Percentiles rank a stretch among this genome's conserved stretches.
These are phyloP conservation scores for Pocillopora verrucosa DNA, from an alignment of 64 coral and sea anemone genomes.

Conservation along the genomic window DNA sequence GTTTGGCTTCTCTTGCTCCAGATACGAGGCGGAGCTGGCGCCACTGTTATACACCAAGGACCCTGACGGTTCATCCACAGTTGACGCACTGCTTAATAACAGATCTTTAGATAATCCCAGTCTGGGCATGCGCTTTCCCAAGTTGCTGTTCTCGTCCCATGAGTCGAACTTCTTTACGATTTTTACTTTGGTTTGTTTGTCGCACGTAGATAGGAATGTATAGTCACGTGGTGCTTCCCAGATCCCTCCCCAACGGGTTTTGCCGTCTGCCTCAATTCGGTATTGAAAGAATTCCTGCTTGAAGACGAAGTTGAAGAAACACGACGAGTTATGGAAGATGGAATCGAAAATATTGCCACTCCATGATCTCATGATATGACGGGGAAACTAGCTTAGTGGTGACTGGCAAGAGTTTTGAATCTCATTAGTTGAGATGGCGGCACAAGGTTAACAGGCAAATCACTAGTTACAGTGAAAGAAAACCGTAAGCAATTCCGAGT, in stretches of 20 bases:
- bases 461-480: too few relatives aligned
- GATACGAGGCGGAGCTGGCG: constrained; percentile 12
- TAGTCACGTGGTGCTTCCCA: constrained; percentile 59
- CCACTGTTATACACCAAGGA: constrained; percentile 51
- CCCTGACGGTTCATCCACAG: constrained; percentile 48
- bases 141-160: constrained; percentile 43
- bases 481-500: too few relatives aligned
- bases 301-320: not conserved
- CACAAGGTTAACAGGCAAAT: too few relatives aligned
- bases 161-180: constrained; percentile 59
- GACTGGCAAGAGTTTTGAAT: too few relatives aligned
- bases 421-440: too few relatives aligned
- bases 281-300: constrained; percentile 68
- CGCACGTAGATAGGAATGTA: constrained; percentile 54
- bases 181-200: constrained; percentile 69
- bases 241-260: constrained; percentile 73
- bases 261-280: constrained; percentile 76
- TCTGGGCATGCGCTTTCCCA: constrained; percentile 77
- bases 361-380: too few relatives aligned
- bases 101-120: constrained; percentile 40
- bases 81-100: constrained; percentile 47
- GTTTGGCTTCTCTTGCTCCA: constrained; percentile 33
- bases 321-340: not conserved
- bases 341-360: not conserved
- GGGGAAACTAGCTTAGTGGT: too few relatives aligned